These are phyloP conservation scores for Gallinago jamesoni DNA, from an alignment of 2,113 vertebrate species.

Conservation along the genomic window DNA sequence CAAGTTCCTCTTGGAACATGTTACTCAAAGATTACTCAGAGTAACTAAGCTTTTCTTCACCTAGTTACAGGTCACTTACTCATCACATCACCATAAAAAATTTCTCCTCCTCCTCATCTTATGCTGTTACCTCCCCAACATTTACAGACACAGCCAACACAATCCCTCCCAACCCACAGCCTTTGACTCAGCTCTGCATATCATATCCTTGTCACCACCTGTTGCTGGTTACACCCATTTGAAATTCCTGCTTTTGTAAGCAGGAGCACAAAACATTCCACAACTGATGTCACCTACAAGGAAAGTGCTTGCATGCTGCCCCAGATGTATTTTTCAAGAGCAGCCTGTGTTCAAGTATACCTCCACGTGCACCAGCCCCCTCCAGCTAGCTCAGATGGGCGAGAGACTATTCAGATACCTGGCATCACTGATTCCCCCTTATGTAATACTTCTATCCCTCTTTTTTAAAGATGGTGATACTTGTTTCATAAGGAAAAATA, in stretches of 20 bases:
- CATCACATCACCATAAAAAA: background rate
- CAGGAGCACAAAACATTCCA: background rate
- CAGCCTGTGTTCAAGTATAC: background rate
- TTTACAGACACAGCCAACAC: background rate
- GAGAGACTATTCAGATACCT: background rate
- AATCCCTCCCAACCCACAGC: background rate
- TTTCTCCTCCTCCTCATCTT: background rate
- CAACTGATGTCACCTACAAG: background rate
- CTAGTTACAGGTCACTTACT: conserved; percentile 1
- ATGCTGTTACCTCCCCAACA: background rate
- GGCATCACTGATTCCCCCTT: background rate
- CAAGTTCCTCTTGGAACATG: background rate
- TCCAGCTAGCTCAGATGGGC: background rate
- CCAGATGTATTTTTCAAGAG: background rate
- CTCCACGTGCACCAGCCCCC: background rate
- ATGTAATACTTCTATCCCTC: background rate
- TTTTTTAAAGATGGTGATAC: background rate
- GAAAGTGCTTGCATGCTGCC: background rate
- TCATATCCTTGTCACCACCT: background rate
- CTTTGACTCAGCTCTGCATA: background rate
- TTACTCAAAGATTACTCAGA: background rate
- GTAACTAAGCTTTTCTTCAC: background rate
- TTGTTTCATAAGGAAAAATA: background rate
- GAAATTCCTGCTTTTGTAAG: background rate
- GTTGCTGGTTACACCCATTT: background rate